These are phyloP conservation scores for Palythoa heliodiscus DNA, from an alignment of 92 coral and sea anemone genomes.

Conservation along the genomic window DNA sequence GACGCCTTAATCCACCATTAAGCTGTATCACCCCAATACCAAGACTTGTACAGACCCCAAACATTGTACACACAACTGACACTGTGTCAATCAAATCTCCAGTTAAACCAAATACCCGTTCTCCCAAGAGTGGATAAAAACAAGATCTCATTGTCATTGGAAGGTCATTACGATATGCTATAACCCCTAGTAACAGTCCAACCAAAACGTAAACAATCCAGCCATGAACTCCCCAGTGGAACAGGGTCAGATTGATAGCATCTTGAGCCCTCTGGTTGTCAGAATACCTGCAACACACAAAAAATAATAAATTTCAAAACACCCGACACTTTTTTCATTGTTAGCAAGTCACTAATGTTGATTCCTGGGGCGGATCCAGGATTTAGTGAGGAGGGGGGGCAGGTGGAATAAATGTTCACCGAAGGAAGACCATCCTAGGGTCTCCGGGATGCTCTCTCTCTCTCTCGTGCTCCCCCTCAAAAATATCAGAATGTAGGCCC, in stretches of 20 bases:
- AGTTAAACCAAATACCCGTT: not conserved
- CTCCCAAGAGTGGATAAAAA: not conserved
- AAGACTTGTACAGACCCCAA: not conserved
- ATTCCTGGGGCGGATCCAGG: too few relatives aligned
- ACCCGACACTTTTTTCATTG: too few relatives aligned
- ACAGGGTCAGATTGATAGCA: not conserved
- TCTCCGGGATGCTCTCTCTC: too few relatives aligned
- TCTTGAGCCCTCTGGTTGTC: slow-evolving; percentile 5
- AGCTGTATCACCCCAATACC: not conserved
- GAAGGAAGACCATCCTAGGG: too few relatives aligned
- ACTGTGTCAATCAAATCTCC: not conserved
- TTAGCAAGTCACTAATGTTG: too few relatives aligned
- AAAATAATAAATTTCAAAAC: too few relatives aligned
- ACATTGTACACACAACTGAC: not conserved
- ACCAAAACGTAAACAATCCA: not conserved
- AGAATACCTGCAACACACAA: not conserved
- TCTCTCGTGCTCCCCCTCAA: too few relatives aligned
- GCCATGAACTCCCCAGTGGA: not conserved
- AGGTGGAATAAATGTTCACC: too few relatives aligned
- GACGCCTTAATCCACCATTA: slow-evolving; percentile 11
- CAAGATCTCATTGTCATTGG: slow-evolving; percentile 1
- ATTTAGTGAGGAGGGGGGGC: too few relatives aligned
- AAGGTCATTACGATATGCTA: not conserved
- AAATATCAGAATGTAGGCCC: too few relatives aligned
- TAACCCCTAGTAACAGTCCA: not conserved